Base-by-base conservation (phyloP, 2,113 vertebrate species). In the Phyllopteryx taeniolatus region DNA sequence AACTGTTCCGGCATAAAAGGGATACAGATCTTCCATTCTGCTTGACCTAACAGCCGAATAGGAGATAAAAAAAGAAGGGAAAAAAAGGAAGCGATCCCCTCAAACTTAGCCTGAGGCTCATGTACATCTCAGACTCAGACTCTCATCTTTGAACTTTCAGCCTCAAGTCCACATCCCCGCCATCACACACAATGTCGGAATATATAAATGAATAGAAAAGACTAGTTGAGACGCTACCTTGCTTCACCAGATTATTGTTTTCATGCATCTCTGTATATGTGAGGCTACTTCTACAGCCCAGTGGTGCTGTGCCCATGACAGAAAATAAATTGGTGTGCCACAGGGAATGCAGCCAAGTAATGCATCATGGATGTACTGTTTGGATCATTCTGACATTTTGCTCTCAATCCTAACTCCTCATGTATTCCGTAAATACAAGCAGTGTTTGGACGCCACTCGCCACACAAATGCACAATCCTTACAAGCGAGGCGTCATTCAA, bases 251-350 rank as follows among this genome's bases (percentile, higher is more conserved):
- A 56, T 54, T 62, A 66, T 82, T 67, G 27, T 51, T 64, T 73
- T 57, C 8, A 27, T 43, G 22, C 63, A 19, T 57, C 44, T 9
- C 3, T 56, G 4, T 31, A 44, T 14, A 39, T 59, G 65, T 67
- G 54, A 27, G 60, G 3, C 0, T 42, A 53, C 67, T 72, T 65
- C 78, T 27, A 59, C 74, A 79, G 77, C 84, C 77, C 71, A 68
- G 14, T 27, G 44, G 49, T 65, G 70, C 67, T n/a, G 71, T 74
- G 80, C 78, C 65, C 71, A 68, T 87, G 85, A 83, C 74, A 78
- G 76, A 75, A 81, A 86, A 88, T 76, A 85, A 87, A 91, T 79
- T 77, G 81, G 68, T 60, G 78, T 62, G 59, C 86, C 69, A 78
- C 59, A 61, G 74, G 79, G 72, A 57, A 51, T 39, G 68, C 42